Conservation (phyloP, 2,797 vertebrate species). For the Propithecus perrieri region DNA sequence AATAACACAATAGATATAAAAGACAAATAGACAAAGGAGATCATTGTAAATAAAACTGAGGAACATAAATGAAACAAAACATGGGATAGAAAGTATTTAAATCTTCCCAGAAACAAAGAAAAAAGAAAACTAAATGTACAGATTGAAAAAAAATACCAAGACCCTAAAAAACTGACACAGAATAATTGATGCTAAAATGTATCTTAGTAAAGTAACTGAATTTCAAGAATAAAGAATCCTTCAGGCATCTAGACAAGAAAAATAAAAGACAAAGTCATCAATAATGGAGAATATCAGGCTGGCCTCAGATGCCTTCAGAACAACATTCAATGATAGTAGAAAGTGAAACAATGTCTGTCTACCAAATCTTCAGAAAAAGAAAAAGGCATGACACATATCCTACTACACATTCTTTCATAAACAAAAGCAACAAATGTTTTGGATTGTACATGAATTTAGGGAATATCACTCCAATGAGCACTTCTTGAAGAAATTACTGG, state of each 20-base stretch:
- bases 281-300: neutral
- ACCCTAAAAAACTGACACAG: neutral
- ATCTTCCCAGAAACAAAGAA: neutral
- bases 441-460: neutral
- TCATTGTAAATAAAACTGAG: neutral
- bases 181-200: constrained; percentile 3
- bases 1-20: neutral
- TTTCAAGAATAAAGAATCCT: constrained; percentile 3
- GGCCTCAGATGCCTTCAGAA: neutral
- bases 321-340: neutral
- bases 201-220: neutral
- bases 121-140: neutral
- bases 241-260: neutral
- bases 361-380: neutral
- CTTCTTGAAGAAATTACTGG: neutral
- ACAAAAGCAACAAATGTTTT: constrained; percentile 15
- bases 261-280: neutral
- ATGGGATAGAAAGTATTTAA: neutral
- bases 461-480: neutral
- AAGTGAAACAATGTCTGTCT: neutral
- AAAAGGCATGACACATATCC: neutral
- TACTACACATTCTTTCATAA: neutral
- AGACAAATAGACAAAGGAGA: neutral
- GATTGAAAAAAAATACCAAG: neutral
- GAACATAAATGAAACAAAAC: constrained; percentile 18